phyloP scores from a whole-genome alignment of 2,888 invertebrate species.

The Xestoiulus laeticollis region DNA sequence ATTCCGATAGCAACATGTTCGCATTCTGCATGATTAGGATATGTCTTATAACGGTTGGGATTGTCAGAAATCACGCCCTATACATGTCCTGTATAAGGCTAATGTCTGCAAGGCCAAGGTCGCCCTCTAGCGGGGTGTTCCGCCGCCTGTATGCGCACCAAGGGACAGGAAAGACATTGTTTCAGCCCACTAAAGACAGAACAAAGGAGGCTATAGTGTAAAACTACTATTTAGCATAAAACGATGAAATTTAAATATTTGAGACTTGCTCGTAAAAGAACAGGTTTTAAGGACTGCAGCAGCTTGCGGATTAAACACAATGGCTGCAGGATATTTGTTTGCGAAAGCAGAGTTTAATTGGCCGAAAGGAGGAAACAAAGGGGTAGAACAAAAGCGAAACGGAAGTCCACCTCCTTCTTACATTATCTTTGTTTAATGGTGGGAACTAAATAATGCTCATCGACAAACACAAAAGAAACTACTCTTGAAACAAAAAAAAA shows the following conservation, averaged over 20 bases:
- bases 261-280: background rate
- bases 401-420: constrained; percentile 23
- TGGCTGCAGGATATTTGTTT: background rate
- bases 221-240: constrained; percentile 23
- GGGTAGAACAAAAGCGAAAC: background rate
- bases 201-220: constrained; percentile 11
- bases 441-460: background rate
- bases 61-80: background rate
- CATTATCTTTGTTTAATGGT: background rate
- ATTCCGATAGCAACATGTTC: background rate
- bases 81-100: background rate
- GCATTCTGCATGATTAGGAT: background rate
- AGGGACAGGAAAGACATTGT: constrained; percentile 29
- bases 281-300: background rate
- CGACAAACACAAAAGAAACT: background rate
- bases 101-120: background rate
- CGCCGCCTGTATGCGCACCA: background rate
- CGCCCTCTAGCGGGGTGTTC: background rate
- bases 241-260: constrained; percentile 11
- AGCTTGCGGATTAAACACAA: background rate
- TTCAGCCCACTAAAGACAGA: background rate
- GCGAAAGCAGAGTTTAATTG: background rate
- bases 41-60: background rate
- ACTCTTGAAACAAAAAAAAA: background rate
- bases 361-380: background rate